phyloP scores from a whole-genome alignment of 37 sponge, comb jelly and placozoan species.

The Ephydatia muelleri region DNA sequence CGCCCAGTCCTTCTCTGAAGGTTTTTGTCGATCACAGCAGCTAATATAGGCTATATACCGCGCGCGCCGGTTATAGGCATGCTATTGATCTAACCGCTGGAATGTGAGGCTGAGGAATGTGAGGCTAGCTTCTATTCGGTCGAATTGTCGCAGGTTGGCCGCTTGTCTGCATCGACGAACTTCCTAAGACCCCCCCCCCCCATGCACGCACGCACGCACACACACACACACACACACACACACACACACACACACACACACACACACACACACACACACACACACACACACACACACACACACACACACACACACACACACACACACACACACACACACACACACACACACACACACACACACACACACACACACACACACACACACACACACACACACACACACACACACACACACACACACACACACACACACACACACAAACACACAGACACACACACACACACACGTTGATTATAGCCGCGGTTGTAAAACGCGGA shows the following conservation, averaged over 20 bases:
- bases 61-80: too few species aligned
- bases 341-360: neutral
- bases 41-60: too few species aligned
- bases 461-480: conserved; percentile 9
- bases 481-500: too few species aligned
- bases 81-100: too few species aligned
- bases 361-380: neutral
- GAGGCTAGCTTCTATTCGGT: too few species aligned
- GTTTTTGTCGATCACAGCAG: too few species aligned
- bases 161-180: neutral
- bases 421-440: neutral
- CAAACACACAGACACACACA: conserved; percentile 17
- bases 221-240: conserved; percentile 1
- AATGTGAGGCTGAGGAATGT: too few species aligned
- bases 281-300: conserved; percentile 9
- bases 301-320: conserved; percentile 21
- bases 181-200: too few species aligned
- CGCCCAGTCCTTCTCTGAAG: too few species aligned
- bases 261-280: conserved; percentile 3
- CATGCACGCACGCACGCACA: conserved; percentile 6
- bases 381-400: too few species aligned
- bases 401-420: too few species aligned
- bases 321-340: conserved; percentile 9
- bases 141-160: neutral
- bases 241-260: conserved; percentile 3